phyloP scores from a whole-genome alignment of 2,888 invertebrate species.

The Fissipunctia ypsillon region DNA sequence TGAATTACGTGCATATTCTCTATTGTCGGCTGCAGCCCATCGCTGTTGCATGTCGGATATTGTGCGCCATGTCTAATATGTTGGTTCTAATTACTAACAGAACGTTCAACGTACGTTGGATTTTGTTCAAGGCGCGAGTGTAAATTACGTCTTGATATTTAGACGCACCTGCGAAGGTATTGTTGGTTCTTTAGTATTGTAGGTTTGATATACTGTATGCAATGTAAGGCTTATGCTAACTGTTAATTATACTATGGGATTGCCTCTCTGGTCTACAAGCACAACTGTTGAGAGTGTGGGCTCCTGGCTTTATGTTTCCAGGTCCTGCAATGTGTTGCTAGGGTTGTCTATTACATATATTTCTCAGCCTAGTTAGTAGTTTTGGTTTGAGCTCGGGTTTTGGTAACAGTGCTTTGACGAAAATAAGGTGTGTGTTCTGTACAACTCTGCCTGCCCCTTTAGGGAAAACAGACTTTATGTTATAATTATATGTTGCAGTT shows the following conservation, averaged over 20 bases:
- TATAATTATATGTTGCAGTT: too few relatives aligned
- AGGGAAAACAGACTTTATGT: too few relatives aligned
- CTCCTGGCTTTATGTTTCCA: background rate
- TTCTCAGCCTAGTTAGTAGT: background rate
- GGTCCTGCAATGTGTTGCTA: background rate
- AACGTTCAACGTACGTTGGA: conserved; percentile 6
- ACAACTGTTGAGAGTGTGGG: too few relatives aligned
- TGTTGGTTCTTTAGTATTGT: conserved; percentile 7
- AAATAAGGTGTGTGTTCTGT: too few relatives aligned
- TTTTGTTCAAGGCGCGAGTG: conserved; percentile 1
- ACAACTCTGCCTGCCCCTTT: too few relatives aligned
- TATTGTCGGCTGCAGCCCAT: too few relatives aligned
- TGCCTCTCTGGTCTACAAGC: background rate
- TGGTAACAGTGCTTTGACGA: too few relatives aligned
- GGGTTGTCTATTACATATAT: background rate
- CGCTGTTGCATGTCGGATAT: too few relatives aligned
- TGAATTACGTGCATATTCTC: too few relatives aligned
- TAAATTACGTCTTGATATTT: conserved; percentile 27
- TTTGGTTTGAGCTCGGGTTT: background rate
- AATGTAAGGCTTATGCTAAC: background rate
- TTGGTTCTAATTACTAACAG: conserved; percentile 8
- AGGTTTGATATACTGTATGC: background rate
- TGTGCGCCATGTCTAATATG: too few relatives aligned
- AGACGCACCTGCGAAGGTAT: conserved; percentile 24
- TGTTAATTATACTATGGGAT: background rate